Base-by-base conservation (phyloP, 1,140 invertebrate genomes). In the Leptoteleia sp. region DNA sequence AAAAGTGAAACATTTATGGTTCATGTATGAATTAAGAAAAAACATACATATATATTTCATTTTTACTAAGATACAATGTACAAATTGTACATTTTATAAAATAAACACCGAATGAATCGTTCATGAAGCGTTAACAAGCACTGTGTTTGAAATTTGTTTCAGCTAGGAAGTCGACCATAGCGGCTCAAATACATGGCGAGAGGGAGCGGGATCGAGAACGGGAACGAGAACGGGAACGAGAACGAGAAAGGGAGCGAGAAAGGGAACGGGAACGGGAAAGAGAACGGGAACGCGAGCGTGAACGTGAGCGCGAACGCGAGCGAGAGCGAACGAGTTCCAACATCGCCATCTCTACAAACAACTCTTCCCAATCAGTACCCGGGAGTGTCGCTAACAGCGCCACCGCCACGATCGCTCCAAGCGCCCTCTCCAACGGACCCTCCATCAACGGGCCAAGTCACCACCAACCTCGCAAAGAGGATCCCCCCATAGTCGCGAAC, bases 131-230 rank as follows among this genome's bases (percentile, higher is more conserved):
- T 64, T 64, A 67, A 48, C 62, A 87, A 88, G 85, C 83, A 88
- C 80, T 87, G 80, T 88, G 84, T 88, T 88, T 83, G 83, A 81
- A 80, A 83, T 90, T 90, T 90, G 89, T 90, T 90, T 79, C 85
- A 90, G 89, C 88, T 89, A 90, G 89, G 89, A 90, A 90, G 89
- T 85, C 88, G 86, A 85, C 87, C 83, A 87, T 88, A 87, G 84
- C 84, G 82, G 72, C 81, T 83, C 90, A 91, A 68, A 87, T 90
- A 76, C 90, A 91, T 72, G 85, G 85, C 75, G 90, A 91, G 71
- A 83, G 90, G 79, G 90, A 91, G 65, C 76, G 89, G 22, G 78
- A 89, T 33, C 86, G 87, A 59, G 81, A 86, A 64, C 76, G 89
- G 31, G 79, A 89, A 38, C 85, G 87, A 64, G 81, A 86, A 17